Percentiles rank a stretch among this genome's conserved stretches.
phyloP scores from a whole-genome alignment of 2,888 invertebrate species.

The Epinotia nisella region DNA sequence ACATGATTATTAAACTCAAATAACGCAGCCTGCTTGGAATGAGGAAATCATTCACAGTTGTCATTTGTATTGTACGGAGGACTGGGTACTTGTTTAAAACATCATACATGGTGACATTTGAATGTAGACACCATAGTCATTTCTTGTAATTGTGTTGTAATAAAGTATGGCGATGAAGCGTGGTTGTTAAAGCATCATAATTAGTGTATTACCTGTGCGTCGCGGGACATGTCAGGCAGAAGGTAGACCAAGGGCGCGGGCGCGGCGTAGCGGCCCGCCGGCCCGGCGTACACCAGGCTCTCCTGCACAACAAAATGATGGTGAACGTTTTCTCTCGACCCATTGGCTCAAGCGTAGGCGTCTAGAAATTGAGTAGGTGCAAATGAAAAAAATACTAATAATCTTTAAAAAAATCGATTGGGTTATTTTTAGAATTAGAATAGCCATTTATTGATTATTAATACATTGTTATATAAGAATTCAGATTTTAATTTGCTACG shows the following conservation, averaged over 20 bases:
- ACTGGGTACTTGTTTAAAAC: too few species aligned
- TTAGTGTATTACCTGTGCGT: conserved; percentile 68
- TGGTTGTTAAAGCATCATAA: not conserved
- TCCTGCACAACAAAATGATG: conserved; percentile 56
- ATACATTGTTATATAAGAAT: too few species aligned
- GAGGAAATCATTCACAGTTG: not conserved
- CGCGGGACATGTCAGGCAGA: conserved; percentile 72
- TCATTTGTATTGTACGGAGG: not conserved
- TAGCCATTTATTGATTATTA: too few species aligned
- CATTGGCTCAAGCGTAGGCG: not conserved
- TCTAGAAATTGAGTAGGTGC: too few species aligned
- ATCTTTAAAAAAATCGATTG: too few species aligned
- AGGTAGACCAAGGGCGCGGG: conserved; percentile 74
- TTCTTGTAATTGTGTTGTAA: not conserved
- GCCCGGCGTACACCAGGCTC: conserved; percentile 75
- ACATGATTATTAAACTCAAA: too few species aligned
- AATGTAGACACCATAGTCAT: too few species aligned
- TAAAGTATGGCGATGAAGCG: not conserved
- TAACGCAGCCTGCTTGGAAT: not conserved
- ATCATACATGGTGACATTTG: too few species aligned
- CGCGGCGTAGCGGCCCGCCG: conserved; percentile 78
- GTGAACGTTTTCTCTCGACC: not conserved
- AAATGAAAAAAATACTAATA: too few species aligned
- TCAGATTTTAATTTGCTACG: too few species aligned
- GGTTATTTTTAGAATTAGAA: too few species aligned